phyloP scores from a whole-genome alignment of 53 echinoderm and acorn worm genomes.

The Zoroaster sp. region DNA sequence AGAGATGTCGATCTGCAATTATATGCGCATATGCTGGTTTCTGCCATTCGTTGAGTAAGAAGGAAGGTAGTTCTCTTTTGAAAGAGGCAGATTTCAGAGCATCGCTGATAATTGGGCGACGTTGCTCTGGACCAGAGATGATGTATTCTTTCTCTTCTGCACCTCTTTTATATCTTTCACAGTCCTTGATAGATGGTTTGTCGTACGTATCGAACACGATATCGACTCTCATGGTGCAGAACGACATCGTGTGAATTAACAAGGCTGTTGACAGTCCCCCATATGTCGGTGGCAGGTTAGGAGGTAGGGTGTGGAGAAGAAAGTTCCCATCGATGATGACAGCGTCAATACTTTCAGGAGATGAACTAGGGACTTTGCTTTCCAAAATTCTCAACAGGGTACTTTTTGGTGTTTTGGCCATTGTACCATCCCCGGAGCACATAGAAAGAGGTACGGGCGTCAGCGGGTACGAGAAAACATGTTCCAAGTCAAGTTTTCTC shows the following conservation, averaged over 20 bases:
- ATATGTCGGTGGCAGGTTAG: neutral
- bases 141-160: neutral
- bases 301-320: neutral
- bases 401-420: constrained; percentile 28
- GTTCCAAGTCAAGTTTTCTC: constrained; percentile 26
- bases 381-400: neutral
- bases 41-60: constrained; percentile 21
- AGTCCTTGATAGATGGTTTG: neutral
- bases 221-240: neutral
- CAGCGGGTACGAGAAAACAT: constrained; percentile 41
- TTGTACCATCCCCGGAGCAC: constrained; percentile 17
- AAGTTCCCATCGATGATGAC: constrained; percentile 28
- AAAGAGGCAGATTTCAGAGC: constrained; percentile 18
- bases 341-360: neutral
- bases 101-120: neutral
- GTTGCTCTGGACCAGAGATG: constrained; percentile 4
- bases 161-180: constrained; percentile 10
- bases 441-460: constrained; percentile 35
- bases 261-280: constrained; percentile 6
- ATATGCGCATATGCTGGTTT: neutral
- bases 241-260: neutral
- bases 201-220: constrained; percentile 26
- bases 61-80: neutral
- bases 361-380: neutral
- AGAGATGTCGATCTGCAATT: neutral